A percentile compares a stretch with the other conserved stretches of the same genome.
Conservation (phyloP, 2,113 vertebrate genomes). For the Siniperca knerii region DNA sequence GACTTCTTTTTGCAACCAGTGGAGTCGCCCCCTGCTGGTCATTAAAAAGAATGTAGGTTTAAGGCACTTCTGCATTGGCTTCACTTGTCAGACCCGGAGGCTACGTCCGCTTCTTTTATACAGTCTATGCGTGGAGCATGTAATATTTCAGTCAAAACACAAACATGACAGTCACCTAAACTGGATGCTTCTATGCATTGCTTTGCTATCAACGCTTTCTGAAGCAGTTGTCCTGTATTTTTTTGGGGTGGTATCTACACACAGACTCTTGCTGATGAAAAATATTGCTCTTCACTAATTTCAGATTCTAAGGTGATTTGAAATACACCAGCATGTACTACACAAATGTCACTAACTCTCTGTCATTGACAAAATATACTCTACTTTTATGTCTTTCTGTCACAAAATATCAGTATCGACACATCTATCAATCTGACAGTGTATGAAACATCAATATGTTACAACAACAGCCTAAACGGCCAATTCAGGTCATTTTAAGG, state of each 20-base stretch:
- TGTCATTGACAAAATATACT: constrained; percentile 61
- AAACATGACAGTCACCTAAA: neutral
- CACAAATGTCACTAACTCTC: constrained; percentile 44
- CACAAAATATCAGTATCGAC: constrained; percentile 55
- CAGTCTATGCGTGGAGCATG: neutral
- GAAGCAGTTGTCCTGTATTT: neutral
- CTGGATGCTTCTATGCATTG: neutral
- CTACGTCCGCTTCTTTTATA: no score
- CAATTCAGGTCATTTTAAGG: neutral
- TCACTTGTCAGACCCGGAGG: no score
- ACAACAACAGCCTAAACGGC: neutral
- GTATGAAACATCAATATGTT: constrained; percentile 31
- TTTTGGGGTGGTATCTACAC: constrained; percentile 32
- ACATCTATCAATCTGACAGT: neutral
- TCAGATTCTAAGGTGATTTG: constrained; percentile 31
- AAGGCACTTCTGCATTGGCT: no score
- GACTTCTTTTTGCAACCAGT: no score
- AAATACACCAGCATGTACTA: constrained; percentile 41
- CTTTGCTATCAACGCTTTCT: neutral
- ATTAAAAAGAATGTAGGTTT: no score
- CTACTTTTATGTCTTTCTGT: constrained; percentile 44
- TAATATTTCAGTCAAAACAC: neutral
- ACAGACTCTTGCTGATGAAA: constrained; percentile 57
- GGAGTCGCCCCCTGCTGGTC: no score
- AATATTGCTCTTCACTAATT: constrained; percentile 65